Conservation (phyloP, 2,888 invertebrate species). For the Amblyjoppa fuscipennis region DNA sequence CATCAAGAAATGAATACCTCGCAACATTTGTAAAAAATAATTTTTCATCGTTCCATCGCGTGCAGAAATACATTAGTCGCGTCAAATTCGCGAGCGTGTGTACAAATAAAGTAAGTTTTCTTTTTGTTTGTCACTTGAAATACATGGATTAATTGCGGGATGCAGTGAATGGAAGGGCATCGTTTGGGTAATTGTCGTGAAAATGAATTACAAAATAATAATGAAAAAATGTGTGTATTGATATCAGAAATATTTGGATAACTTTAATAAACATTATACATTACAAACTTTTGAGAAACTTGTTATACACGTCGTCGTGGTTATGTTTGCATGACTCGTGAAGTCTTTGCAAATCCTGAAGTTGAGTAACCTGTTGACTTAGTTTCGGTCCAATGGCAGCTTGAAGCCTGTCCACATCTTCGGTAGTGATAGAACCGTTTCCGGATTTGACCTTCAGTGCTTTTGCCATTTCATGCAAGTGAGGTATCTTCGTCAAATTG, state of each 20-base stretch:
- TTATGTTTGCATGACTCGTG: not conserved
- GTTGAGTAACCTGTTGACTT: too few relatives aligned
- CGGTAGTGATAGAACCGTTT: not conserved
- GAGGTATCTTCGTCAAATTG: not conserved
- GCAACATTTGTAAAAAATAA: not conserved
- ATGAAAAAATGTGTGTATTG: constrained; percentile 4
- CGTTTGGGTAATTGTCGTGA: not conserved
- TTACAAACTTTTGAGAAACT: constrained; percentile 17
- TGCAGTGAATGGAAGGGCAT: not conserved
- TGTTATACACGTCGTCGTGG: not conserved
- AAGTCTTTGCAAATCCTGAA: not conserved
- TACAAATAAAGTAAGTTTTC: not conserved
- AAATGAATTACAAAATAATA: not conserved
- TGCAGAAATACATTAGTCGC: not conserved
- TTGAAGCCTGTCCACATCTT: constrained; percentile 14
- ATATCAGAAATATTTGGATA: constrained; percentile 48
- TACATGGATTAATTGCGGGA: not conserved
- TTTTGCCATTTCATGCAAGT: constrained; percentile 25
- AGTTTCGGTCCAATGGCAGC: not conserved
- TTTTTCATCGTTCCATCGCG: not conserved
- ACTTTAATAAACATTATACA: constrained; percentile 45
- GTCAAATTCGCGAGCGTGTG: not conserved
- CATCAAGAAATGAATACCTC: constrained; percentile 71
- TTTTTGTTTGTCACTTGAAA: not conserved
- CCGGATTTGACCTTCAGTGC: not conserved